Evolutionary conservation across 2,797 vertebrate genomes (phyloP).

Genomic region (Tarsius wallacei): DNA sequence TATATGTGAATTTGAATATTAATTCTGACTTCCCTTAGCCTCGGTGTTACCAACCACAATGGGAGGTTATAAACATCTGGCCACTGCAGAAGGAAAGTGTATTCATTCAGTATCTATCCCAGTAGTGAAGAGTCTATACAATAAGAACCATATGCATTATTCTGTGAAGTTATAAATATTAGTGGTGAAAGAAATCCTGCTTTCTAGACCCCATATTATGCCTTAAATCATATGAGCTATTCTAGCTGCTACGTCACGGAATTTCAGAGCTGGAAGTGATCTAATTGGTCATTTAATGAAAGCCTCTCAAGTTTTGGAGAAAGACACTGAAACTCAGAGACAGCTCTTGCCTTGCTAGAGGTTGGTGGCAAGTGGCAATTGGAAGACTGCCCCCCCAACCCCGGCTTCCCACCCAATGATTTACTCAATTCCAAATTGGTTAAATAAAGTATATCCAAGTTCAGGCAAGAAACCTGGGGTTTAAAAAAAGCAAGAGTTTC

Average conservation of each 20-base stretch:
- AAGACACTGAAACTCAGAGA: not conserved
- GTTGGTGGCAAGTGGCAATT: not conserved
- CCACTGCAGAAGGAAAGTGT: accelerated
- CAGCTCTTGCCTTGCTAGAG: not conserved
- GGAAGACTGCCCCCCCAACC: not conserved
- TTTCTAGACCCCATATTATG: not conserved
- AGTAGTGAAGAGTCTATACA: no score
- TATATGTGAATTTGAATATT: not conserved
- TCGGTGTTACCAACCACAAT: not conserved
- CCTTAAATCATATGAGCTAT: not conserved
- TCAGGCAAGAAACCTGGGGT: not conserved
- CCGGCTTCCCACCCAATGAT: not conserved
- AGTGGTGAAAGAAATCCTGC: not conserved
- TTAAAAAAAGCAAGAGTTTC: conserved; percentile 27
- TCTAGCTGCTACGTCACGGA: not conserved
- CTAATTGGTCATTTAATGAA: not conserved
- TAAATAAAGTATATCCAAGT: not conserved
- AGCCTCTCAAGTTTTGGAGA: not conserved
- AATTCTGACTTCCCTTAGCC: not conserved
- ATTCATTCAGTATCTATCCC: not conserved
- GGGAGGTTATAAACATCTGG: not conserved
- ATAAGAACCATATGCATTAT: accelerated
- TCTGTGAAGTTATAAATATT: not conserved
- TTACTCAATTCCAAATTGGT: not conserved
- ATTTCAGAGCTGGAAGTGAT: not conserved